Evolutionary conservation across 64 coral and sea anemone genomes (phyloP), one percentile per base, ranked within the genome.

Genomic region (Acropora yongei): DNA sequence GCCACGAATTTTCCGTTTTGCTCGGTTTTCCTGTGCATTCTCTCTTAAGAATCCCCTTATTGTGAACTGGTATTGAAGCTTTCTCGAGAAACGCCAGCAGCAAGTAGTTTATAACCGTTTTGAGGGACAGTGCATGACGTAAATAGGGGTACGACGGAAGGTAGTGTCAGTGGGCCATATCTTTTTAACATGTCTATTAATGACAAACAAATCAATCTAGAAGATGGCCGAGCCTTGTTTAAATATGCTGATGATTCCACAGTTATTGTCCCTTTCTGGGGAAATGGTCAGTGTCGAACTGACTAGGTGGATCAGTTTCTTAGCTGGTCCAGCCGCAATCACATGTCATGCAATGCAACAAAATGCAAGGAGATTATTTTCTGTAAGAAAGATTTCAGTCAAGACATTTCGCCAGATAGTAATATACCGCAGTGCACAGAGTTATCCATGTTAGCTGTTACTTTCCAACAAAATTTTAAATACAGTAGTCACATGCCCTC

Each of bases 291-390:
- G 71, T 75, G 85, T 74, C 85, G 84, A 45, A 87, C 85, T 17
- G 85, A 87, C 12, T 87, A 75, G 17, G 85, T 86, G 83, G 83
- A 86, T 41, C 30, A 86, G 63, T 82, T 82, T 82, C 39, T 82
- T 58, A 41, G 20, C 30, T 82, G 79, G 79, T 49, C 79, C 39
- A 55, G 63, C 55, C 8, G 41, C 10, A 83, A 61, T 83, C 63
- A 3, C 43, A 72, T 88, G 86, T 48, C 68, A 68, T 72, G 44
- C 73, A 88, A 74, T 47, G 48, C 57, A 43, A 83, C 49, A 43
- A 83, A 83, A 55, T 83, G 80, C 63, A 83, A 83, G 49, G n/a
- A 53, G 50, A 53, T 53, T 53, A 53, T 53, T 53, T 53, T 53
- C 50, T 8, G 50, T 5, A 53, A 53, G 50, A 53, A 53, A 53